A percentile compares a stretch with the other conserved stretches of the same genome.
Conservation (phyloP, 2,797 vertebrate species). For the Thripadectes ignobilis region DNA sequence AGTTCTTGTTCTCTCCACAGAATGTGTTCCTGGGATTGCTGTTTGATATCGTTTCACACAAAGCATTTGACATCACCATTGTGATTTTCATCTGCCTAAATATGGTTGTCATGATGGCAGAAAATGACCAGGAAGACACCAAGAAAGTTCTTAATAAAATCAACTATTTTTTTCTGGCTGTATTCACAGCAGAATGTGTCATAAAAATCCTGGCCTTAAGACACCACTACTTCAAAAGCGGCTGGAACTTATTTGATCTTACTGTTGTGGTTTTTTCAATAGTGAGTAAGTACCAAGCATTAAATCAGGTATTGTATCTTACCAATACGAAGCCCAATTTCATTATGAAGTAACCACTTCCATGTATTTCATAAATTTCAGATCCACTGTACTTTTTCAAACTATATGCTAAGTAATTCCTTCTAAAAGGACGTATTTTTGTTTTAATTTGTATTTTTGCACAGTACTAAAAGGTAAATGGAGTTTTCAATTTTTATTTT, state of each 20-base stretch:
- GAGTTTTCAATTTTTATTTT: neutral
- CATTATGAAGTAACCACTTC: neutral
- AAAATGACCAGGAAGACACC: conserved; percentile 70
- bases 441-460: neutral
- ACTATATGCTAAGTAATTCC: neutral
- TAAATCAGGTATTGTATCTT: neutral
- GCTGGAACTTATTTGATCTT: conserved; percentile 97
- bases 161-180: conserved; percentile 87
- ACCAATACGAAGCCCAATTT: neutral
- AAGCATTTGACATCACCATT: conserved; percentile 89
- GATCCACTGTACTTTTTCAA: neutral
- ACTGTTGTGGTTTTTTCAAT: conserved; percentile 92
- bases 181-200: conserved; percentile 90
- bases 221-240: conserved; percentile 91
- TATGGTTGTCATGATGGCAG: conserved; percentile 94
- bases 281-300: conserved; percentile 82
- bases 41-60: conserved; percentile 88
- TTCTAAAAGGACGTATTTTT: neutral
- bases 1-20: conserved; percentile 64
- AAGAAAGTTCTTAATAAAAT: conserved; percentile 78
- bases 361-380: neutral
- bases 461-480: neutral
- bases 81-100: conserved; percentile 91
- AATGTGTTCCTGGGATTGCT: conserved; percentile 85
- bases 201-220: conserved; percentile 90